Conservation (phyloP, 2,888 invertebrate species). For the Amphipoea lucens region DNA sequence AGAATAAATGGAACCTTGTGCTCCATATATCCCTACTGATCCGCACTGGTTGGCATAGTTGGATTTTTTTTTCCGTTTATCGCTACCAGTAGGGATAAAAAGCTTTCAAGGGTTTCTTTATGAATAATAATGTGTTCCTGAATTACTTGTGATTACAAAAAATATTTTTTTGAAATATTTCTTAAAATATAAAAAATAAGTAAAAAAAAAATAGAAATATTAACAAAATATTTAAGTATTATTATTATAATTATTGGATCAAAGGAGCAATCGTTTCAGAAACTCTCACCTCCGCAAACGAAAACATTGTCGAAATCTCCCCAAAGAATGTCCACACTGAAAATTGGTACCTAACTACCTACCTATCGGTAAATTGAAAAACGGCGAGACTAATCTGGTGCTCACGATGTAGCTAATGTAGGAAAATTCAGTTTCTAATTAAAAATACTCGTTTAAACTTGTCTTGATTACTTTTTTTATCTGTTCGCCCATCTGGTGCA, state of each 20-base stretch:
- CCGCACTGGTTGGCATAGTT: too few species aligned
- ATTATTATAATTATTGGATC: neutral
- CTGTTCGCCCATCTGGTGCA: conserved; percentile 19
- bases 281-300: neutral
- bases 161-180: too few species aligned
- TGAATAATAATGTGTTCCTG: too few species aligned
- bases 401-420: conserved; percentile 51
- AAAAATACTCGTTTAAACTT: conserved; percentile 61
- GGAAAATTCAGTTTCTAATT: conserved; percentile 69
- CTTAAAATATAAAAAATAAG: too few species aligned
- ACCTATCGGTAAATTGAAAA: conserved; percentile 61
- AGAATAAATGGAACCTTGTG: too few species aligned
- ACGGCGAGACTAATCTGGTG: conserved; percentile 57
- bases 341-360: conserved; percentile 16
- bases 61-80: too few species aligned
- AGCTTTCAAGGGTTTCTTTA: too few species aligned
- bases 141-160: too few species aligned
- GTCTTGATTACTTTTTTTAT: conserved; percentile 63
- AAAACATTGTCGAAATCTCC: neutral
- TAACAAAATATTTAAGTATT: too few species aligned
- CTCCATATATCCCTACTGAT: too few species aligned
- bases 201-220: too few species aligned
- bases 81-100: too few species aligned
- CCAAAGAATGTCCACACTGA: conserved; percentile 32
- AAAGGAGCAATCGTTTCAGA: neutral